These are phyloP conservation scores for Naso thynnoides DNA, from an alignment of 2,797 vertebrate genomes.

Conservation along the genomic window DNA sequence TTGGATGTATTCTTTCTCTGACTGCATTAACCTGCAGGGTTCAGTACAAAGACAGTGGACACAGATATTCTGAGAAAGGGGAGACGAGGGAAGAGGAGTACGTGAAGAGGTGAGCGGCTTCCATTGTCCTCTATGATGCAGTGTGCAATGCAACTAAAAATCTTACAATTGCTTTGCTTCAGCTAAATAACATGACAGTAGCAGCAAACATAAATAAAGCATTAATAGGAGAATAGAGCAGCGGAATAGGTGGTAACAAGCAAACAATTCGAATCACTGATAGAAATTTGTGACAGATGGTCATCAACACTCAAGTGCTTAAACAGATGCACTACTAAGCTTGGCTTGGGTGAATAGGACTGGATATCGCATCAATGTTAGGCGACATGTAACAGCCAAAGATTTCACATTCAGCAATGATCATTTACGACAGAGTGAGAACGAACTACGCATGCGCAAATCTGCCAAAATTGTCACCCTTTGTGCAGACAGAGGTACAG, in stretches of 20 bases:
- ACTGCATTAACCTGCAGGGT: not conserved
- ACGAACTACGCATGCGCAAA: too few species aligned
- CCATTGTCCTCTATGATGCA: not conserved
- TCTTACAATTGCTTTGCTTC: not conserved
- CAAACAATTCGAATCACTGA: too few species aligned
- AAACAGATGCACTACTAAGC: too few species aligned
- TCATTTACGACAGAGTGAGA: too few species aligned
- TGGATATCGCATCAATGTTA: too few species aligned
- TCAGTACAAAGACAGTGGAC: slow-evolving; percentile 1
- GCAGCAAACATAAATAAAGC: not conserved
- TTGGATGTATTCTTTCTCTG: slow-evolving; percentile 7
- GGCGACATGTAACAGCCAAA: too few species aligned
- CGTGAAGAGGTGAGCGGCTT: not conserved
- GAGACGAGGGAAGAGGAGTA: not conserved
- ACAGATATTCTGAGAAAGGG: not conserved
- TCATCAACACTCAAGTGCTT: too few species aligned
- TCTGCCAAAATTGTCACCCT: too few species aligned
- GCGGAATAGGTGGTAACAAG: not conserved
- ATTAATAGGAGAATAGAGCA: not conserved
- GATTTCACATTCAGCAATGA: too few species aligned
- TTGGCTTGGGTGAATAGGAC: too few species aligned
- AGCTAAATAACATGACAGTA: not conserved
- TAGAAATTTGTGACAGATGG: too few species aligned
- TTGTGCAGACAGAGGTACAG: too few species aligned
- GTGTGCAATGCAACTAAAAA: slow-evolving; percentile 12